A percentile compares a stretch with the other conserved stretches of the same genome.
These are phyloP conservation scores for Liasis olivaceus DNA, from an alignment of 2,797 vertebrate species.

Conservation along the genomic window DNA sequence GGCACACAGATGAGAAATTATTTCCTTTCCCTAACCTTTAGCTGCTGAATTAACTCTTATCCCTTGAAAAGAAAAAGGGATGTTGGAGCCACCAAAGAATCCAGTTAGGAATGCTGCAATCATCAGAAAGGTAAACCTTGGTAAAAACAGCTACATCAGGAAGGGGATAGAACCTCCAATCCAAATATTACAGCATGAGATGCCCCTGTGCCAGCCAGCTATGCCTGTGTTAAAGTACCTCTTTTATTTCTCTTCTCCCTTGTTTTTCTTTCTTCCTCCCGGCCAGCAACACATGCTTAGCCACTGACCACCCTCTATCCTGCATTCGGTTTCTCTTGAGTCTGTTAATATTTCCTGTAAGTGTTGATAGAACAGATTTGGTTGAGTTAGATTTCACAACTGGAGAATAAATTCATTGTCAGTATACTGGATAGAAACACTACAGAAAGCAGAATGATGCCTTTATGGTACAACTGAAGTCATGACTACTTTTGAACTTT, in stretches of 20 bases:
- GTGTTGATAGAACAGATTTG: neutral
- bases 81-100: constrained; percentile 39
- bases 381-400: neutral
- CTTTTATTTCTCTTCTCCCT: neutral
- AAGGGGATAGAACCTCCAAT: neutral
- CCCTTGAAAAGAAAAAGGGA: constrained; percentile 18
- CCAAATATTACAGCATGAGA: neutral
- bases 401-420: neutral
- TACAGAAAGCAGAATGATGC: neutral
- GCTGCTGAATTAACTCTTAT: neutral
- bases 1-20: neutral
- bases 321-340: neutral
- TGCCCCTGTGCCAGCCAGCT: neutral
- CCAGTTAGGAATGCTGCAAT: neutral
- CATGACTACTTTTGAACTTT: neutral
- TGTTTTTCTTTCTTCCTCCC: neutral
- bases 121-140: neutral
- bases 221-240: neutral
- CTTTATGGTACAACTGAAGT: no score
- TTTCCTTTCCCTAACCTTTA: neutral
- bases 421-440: neutral
- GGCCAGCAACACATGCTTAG: neutral
- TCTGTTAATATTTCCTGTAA: neutral
- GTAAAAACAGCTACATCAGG: neutral
- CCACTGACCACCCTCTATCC: neutral